Base-by-base conservation (phyloP, 2,113 vertebrate genomes). In the Microcebus jonahi region DNA sequence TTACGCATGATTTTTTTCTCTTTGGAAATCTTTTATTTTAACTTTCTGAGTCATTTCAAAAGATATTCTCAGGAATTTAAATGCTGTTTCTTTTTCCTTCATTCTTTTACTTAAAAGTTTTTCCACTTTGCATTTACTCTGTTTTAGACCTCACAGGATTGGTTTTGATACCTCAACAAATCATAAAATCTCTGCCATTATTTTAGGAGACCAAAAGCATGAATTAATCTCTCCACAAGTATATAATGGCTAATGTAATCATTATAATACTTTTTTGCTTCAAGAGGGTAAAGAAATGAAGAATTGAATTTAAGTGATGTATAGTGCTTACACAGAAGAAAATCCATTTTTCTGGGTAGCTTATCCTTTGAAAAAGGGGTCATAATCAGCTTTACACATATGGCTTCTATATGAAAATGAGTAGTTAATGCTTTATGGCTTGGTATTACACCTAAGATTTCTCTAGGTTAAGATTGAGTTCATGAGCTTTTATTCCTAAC, bases 1-100 rank as follows among this genome's bases (percentile, higher is more conserved):
- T 97, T 90, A 86, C 95, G 29, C 34, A 55, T 75, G 42, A n/a
- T 73, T 80, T 93, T 59, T 57, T 73, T 7, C n/a, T 57, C 8
- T 96, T 83, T 96, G n/a, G 4, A 50, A 95, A 73, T 53, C 39
- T 55, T 50, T 91, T 17, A 67, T 50, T 25, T 42, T 94, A 39
- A 79, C 95, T 96, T 91, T 95, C 2, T 18, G 71, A 84, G 23
- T 82, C 45, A 61, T 95, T 94, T 68, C 0, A 7, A 86, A 85
- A 95, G 68, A 31, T 96, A 75, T 75, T 83, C 68, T 53, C 9
- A 25, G 67, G 8, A n/a, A 92, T 97, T 96, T 50, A 55, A 85
- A 70, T 96, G 42, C 27, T 82, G 0, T 88, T 48, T 48, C 97
- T 96, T 13, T 97, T 82, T 93, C 9, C 14, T 94, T 96, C 8